phyloP scores from a whole-genome alignment of 1,140 invertebrate genomes.

The Copidosoma floridanum region DNA sequence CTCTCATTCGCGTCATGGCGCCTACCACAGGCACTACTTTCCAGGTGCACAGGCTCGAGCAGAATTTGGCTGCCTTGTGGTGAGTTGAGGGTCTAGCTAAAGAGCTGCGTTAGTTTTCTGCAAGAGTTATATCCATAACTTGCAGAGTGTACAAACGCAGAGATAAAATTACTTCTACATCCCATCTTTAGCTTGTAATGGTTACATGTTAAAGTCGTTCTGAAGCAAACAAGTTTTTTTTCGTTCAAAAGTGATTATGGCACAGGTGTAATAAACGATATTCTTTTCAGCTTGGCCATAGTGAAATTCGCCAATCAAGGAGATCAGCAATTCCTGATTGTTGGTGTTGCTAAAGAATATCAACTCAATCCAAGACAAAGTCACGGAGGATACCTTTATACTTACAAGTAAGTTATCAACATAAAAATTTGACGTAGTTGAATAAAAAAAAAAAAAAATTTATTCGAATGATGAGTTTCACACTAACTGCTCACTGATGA shows the following conservation, averaged over 20 bases:
- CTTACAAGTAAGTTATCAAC: conserved; percentile 71
- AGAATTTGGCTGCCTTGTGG: conserved; percentile 95
- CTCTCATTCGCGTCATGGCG: conserved; percentile 87
- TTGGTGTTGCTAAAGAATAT: conserved; percentile 89
- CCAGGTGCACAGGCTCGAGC: conserved; percentile 80
- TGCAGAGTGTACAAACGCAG: conserved; percentile 14
- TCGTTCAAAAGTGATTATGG: not conserved
- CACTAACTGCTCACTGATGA: conserved; percentile 45
- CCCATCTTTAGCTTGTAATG: conserved; percentile 20
- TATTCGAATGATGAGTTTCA: conserved; percentile 44
- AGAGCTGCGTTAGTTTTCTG: too few relatives aligned
- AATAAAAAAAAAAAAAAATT: conserved; percentile 2
- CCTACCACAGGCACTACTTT: conserved; percentile 80
- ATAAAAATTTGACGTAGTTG: conserved; percentile 5
- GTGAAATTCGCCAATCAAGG: conserved; percentile 72
- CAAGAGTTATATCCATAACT: not conserved
- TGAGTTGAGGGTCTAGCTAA: conserved; percentile 47
- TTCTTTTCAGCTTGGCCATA: conserved; percentile 63
- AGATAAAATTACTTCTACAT: conserved; percentile 14
- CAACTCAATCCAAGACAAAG: conserved; percentile 83
- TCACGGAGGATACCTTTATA: conserved; percentile 80
- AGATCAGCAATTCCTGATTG: conserved; percentile 73
- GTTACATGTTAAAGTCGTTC: conserved; percentile 22
- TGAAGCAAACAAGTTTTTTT: conserved; percentile 10
- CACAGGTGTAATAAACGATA: too few relatives aligned